These are phyloP conservation scores for Macrotus californicus DNA, from an alignment of 2,113 vertebrate genomes.

Conservation along the genomic window DNA sequence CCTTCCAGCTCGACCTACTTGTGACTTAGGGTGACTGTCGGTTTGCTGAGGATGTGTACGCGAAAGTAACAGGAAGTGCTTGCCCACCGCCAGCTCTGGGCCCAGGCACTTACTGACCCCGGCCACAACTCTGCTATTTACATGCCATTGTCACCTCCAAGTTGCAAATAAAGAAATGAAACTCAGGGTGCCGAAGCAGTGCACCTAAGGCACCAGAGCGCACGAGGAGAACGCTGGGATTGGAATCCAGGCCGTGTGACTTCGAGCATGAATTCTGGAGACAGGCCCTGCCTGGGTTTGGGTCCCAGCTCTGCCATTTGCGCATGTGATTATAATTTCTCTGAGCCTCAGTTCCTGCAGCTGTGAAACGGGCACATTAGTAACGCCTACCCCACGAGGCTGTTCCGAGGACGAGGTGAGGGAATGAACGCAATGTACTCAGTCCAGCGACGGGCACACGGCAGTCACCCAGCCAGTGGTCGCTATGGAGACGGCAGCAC, in stretches of 20 bases:
- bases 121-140: neutral
- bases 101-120: neutral
- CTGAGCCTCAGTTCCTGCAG: neutral
- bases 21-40: neutral
- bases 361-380: neutral
- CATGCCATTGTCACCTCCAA: neutral
- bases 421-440: neutral
- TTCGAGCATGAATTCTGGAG: neutral
- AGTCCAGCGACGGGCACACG: accelerated
- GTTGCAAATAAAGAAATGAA: neutral
- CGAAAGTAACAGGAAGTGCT: neutral
- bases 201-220: neutral
- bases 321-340: neutral
- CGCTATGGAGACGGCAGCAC: neutral
- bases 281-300: neutral
- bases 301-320: neutral
- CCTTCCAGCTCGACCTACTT: neutral
- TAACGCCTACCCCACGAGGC: neutral
- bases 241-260: neutral
- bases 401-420: neutral
- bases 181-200: neutral
- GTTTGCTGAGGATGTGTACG: neutral
- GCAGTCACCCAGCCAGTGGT: neutral
- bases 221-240: neutral
- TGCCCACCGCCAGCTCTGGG: neutral